These are phyloP conservation scores for Hippoglossus hippoglossus DNA, from an alignment of 2,797 vertebrate genomes.

Conservation along the genomic window DNA sequence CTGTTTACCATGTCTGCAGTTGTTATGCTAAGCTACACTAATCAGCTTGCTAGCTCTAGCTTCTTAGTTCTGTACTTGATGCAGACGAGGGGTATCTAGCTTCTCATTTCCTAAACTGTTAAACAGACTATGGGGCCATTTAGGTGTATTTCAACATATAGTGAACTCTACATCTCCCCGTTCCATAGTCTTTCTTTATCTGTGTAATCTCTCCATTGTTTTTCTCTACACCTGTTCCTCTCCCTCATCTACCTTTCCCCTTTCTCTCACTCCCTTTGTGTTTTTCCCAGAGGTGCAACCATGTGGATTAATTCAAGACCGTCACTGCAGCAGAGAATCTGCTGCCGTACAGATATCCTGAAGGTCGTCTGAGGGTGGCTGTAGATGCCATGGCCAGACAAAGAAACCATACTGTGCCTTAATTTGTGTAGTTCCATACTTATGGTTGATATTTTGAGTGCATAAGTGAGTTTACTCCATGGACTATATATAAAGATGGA, in stretches of 20 bases:
- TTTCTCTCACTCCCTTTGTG: background rate
- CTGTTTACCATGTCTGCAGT: background rate
- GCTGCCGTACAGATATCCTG: conserved; percentile 34
- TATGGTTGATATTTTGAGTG: background rate
- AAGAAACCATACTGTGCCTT: conserved; percentile 6
- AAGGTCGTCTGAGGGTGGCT: conserved; percentile 46
- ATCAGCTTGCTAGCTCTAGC: background rate
- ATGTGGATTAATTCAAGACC: conserved; percentile 40
- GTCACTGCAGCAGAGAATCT: conserved; percentile 16
- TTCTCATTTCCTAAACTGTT: conserved; percentile 3
- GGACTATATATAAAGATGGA: no score
- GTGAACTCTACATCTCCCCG: background rate
- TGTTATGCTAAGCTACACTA: background rate
- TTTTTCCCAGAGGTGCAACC: conserved; percentile 19
- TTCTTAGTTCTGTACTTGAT: background rate
- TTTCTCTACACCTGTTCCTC: background rate
- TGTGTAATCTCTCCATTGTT: conserved; percentile 10
- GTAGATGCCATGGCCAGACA: conserved; percentile 21
- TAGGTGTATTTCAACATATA: conserved; percentile 1
- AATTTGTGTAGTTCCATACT: conserved; percentile 7
- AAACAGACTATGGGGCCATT: background rate
- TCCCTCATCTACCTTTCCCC: no score
- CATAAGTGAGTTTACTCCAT: no score
- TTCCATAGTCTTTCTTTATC: background rate
- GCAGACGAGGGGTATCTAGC: background rate